A percentile compares a stretch with the other conserved stretches of the same genome.
Conservation (phyloP, 1,140 invertebrate species). For the Drosophila insularis region DNA sequence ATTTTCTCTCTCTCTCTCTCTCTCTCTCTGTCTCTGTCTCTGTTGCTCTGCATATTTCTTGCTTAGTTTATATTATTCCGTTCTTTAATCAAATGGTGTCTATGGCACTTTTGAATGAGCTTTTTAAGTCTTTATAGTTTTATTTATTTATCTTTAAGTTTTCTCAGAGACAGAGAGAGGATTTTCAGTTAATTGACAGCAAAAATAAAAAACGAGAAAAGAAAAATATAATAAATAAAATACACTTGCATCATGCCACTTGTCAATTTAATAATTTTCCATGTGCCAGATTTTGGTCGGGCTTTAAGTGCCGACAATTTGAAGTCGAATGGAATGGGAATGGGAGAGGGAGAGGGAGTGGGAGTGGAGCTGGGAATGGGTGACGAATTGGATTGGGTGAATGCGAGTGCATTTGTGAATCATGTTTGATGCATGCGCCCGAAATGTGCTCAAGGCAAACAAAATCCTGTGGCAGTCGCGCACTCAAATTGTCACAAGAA, state of each 20-base stretch:
- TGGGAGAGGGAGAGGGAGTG: background rate
- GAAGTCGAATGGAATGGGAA: background rate
- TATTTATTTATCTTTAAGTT: constrained; percentile 10
- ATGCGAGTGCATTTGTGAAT: constrained; percentile 43
- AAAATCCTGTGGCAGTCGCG: constrained; percentile 46
- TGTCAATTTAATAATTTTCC: constrained; percentile 6
- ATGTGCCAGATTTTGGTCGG: background rate
- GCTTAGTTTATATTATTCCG: constrained; percentile 61
- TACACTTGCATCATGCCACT: background rate
- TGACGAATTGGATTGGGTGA: background rate
- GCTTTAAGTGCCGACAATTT: constrained; percentile 52
- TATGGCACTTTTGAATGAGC: constrained; percentile 14
- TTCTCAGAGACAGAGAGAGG: constrained; percentile 3
- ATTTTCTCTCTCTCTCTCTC: background rate
- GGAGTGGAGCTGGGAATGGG: background rate
- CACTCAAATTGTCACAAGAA: constrained; percentile 58
- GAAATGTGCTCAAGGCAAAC: constrained; percentile 18
- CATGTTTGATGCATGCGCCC: constrained; percentile 62
- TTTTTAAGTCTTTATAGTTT: constrained; percentile 5
- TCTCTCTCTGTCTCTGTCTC: background rate
- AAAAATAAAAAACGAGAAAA: background rate
- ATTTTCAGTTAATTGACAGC: constrained; percentile 68
- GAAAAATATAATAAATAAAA: too few species aligned
- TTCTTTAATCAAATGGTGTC: constrained; percentile 39
- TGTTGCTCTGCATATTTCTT: background rate